A percentile compares a stretch with the other conserved stretches of the same genome.
Evolutionary conservation across 2,888 invertebrate genomes (phyloP).

Genomic region (Acronicta leporina): DNA sequence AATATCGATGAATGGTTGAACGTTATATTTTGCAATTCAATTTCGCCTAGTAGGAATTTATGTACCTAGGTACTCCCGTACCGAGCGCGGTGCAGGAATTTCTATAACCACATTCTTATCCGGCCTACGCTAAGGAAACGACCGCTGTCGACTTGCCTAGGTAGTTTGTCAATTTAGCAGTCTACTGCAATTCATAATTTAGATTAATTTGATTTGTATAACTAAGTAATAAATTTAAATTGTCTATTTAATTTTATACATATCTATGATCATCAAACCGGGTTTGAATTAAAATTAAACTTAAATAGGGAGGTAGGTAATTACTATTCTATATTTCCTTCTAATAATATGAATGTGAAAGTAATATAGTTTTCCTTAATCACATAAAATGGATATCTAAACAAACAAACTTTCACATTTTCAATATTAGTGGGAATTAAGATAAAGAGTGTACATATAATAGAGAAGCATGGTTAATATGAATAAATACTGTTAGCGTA

Average conservation of each 20-base stretch:
- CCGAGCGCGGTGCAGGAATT: constrained; percentile 30
- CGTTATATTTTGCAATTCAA: constrained; percentile 21
- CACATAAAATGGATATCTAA: too few species aligned
- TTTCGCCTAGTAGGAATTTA: constrained; percentile 34
- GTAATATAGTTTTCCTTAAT: too few species aligned
- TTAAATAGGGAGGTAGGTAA: too few species aligned
- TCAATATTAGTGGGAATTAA: too few species aligned
- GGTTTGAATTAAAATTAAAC: too few species aligned
- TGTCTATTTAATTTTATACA: too few species aligned
- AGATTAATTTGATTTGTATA: too few species aligned
- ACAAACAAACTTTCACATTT: too few species aligned
- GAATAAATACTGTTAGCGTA: constrained; percentile 76
- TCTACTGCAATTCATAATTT: background rate
- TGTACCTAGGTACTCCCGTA: constrained; percentile 7
- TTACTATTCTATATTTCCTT: too few species aligned
- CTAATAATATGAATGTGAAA: too few species aligned
- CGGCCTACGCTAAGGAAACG: constrained; percentile 36
- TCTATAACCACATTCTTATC: constrained; percentile 50
- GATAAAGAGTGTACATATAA: constrained; percentile 14
- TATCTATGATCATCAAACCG: too few species aligned
- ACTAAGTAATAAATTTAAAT: too few species aligned
- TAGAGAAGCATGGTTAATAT: constrained; percentile 47
- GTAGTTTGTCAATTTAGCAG: constrained; percentile 23
- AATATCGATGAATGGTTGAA: background rate
- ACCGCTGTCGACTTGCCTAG: constrained; percentile 11